Conservation (phyloP, 2,888 invertebrate species). For the Polia nebulosa region DNA sequence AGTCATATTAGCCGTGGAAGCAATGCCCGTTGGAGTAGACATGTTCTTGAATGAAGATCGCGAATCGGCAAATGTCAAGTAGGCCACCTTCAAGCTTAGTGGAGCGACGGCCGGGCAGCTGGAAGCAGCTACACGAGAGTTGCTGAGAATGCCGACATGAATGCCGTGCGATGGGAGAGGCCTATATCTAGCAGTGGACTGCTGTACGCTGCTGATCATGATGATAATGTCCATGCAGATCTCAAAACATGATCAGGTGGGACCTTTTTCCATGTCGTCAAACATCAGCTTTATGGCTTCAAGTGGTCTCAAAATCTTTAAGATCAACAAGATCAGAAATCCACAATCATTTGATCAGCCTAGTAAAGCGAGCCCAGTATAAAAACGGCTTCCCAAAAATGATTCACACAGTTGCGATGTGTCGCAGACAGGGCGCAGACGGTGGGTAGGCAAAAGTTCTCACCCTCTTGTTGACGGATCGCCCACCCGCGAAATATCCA, state of each 20-base stretch:
- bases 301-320: background rate
- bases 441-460: slow-evolving; percentile 28
- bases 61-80: background rate
- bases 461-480: slow-evolving; percentile 5
- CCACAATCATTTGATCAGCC: background rate
- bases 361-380: too few species aligned
- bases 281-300: too few species aligned
- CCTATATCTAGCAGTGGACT: background rate
- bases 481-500: background rate
- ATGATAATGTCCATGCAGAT: background rate
- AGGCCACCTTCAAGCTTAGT: background rate
- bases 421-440: slow-evolving; percentile 41
- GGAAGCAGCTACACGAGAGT: background rate
- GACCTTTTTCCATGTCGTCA: background rate
- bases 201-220: background rate
- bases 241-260: background rate
- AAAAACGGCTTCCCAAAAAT: background rate
- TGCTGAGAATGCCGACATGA: background rate
- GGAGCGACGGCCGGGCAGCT: background rate
- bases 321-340: background rate
- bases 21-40: background rate
- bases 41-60: background rate
- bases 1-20: background rate
- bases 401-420: background rate
- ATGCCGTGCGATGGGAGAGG: background rate